Percentiles rank a stretch among this genome's conserved stretches.
Evolutionary conservation across 2,113 vertebrate genomes (phyloP).

Genomic region (Polypterus bichir): DNA sequence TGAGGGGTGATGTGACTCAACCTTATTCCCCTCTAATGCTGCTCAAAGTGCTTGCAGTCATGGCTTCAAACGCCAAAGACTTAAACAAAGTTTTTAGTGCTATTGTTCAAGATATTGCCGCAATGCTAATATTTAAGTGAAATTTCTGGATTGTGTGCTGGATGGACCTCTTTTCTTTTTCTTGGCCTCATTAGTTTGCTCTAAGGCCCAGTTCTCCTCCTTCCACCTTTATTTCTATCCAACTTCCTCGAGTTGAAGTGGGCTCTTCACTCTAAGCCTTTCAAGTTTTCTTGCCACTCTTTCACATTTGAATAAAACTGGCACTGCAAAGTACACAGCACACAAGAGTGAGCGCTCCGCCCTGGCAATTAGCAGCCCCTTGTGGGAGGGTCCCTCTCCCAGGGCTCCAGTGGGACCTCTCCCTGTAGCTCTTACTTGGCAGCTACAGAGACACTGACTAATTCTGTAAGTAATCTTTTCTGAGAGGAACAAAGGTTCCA

Average conservation of each 20-base stretch:
- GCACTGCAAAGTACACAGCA: conserved; percentile 4
- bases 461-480: conserved; percentile 15
- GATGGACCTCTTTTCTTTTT: too few relatives aligned
- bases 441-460: neutral
- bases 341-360: conserved; percentile 9
- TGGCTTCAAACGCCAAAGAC: too few relatives aligned
- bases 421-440: neutral
- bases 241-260: conserved; percentile 4
- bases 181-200: too few relatives aligned
- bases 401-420: too few relatives aligned
- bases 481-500: conserved; percentile 8
- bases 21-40: too few relatives aligned
- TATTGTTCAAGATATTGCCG: too few relatives aligned
- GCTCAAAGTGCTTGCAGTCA: too few relatives aligned
- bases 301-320: conserved; percentile 9
- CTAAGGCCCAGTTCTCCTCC: neutral
- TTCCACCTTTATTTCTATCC: conserved; percentile 1
- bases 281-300: conserved; percentile 7
- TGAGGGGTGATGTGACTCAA: too few relatives aligned
- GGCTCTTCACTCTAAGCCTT: conserved; percentile 3
- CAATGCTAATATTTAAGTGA: too few relatives aligned
- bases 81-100: too few relatives aligned
- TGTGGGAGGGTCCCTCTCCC: conserved; percentile 3
- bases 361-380: conserved; percentile 16
- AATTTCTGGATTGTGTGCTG: too few relatives aligned